Evolutionary conservation across 2,113 vertebrate species (phyloP).

Genomic region (Holacanthus passer): DNA sequence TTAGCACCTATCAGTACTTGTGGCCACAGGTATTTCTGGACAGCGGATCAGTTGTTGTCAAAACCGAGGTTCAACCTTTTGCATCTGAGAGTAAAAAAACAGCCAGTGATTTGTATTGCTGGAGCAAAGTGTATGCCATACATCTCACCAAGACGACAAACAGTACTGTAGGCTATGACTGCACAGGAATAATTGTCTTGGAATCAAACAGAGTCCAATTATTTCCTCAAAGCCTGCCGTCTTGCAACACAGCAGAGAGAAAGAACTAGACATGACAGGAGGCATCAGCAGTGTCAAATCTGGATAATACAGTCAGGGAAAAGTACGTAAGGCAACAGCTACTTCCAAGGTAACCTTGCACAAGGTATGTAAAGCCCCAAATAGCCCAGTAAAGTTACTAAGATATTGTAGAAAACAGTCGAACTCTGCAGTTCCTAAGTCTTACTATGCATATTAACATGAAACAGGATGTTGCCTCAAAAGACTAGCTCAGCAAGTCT

Average conservation of each 20-base stretch:
- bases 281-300: neutral
- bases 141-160: slow-evolving; percentile 11
- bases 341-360: slow-evolving; percentile 13
- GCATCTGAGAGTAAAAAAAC: slow-evolving; percentile 8
- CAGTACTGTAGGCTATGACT: slow-evolving; percentile 38
- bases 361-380: neutral
- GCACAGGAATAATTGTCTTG: slow-evolving; percentile 35
- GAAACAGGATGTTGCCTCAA: neutral
- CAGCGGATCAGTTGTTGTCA: slow-evolving; percentile 41
- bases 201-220: slow-evolving; percentile 60
- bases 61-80: slow-evolving; percentile 30
- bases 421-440: neutral
- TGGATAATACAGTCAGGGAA: slow-evolving; percentile 15
- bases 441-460: slow-evolving; percentile 12
- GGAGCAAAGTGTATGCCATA: slow-evolving; percentile 12
- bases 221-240: slow-evolving; percentile 47
- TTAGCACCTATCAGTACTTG: slow-evolving; percentile 13
- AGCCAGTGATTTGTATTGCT: neutral
- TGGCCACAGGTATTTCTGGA: slow-evolving; percentile 35
- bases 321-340: slow-evolving; percentile 22
- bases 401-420: slow-evolving; percentile 10
- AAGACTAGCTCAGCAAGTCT: slow-evolving; percentile 14
- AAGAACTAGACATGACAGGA: slow-evolving; percentile 2
- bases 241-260: slow-evolving; percentile 24
- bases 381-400: neutral